Conservation (phyloP, 64 coral and sea anemone genomes). For the Exaiptasia diaphana region DNA sequence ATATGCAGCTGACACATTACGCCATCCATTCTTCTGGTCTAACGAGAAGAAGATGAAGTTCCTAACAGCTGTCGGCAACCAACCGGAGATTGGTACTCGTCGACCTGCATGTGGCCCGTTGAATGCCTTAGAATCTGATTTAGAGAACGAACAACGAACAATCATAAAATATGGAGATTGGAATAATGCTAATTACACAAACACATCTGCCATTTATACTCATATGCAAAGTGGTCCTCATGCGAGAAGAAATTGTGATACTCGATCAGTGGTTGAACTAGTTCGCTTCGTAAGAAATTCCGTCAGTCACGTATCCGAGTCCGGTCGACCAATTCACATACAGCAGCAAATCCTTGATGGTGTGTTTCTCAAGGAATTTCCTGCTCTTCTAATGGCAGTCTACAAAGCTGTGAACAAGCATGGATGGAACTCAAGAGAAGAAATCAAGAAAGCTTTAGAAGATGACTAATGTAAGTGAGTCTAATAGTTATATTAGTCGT, state of each 20-base stretch:
- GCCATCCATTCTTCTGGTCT: neutral
- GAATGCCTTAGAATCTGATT: neutral
- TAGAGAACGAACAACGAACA: neutral
- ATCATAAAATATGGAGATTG: neutral
- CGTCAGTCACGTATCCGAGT: neutral
- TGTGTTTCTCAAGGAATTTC: no score
- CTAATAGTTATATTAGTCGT: no score
- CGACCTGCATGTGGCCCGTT: neutral
- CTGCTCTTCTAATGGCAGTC: no score
- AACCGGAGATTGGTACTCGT: neutral
- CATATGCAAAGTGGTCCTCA: neutral
- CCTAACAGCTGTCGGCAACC: neutral
- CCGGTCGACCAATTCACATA: no score
- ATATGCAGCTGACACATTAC: neutral
- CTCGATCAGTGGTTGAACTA: constrained; percentile 5
- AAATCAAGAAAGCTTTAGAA: no score
- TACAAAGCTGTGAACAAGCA: no score
- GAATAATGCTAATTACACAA: neutral
- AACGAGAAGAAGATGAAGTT: neutral
- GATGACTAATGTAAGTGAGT: no score
- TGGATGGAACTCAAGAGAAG: no score
- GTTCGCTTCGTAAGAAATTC: constrained; percentile 35
- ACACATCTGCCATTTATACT: neutral
- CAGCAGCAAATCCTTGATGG: no score
- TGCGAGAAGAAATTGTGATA: neutral